Base-by-base conservation (phyloP, 2,113 vertebrate species). In the Brachyhypopomus occidentalis region DNA sequence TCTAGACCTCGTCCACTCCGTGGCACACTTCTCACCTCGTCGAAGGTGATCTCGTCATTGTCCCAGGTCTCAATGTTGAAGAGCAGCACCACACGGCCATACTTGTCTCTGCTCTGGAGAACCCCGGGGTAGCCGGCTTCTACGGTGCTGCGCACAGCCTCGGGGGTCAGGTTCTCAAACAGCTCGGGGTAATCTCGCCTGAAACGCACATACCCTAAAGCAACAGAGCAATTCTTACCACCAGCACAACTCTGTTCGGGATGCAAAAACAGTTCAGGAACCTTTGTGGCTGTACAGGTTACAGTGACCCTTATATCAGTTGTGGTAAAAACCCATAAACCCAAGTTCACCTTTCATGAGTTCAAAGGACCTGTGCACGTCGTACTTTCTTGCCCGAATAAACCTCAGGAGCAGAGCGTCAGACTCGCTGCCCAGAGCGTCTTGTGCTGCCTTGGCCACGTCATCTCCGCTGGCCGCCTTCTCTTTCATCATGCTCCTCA, bases 51-150 rank as follows among this genome's bases (percentile, higher is more conserved):
- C 88, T 99, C 98, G 85, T 98, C 96, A 0, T 95, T 96, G 86
- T 98, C 96, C 97, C 98, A 99, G 93, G 97, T 96, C 92, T 98
- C 96, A 0, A 98, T 98, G 90, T 97, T 99, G 93, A 99, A 99
- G 81, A 99, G 95, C 91, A 99, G 92, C 80, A 99, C 96, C 72
- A 97, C 96, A n/a, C 97, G 95, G 30, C 98, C 98, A 0, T 98
- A 92, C 79, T 96, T 98, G 92, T 99, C 98, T 77, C 98, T 91
- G 84, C 90, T 96, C 84, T 92, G 82, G 71, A 99, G 94, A 88
- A 99, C 95, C 25, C 98, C 97, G 0, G 98, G 98, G 88, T 98
- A 99, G 17, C 98, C 97, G 0, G 98, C 97, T 87, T 99, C 98
- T 0, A 99, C 96, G 84, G 97, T 99, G 89, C 96, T 97, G 85